Percentiles rank a stretch among this genome's conserved stretches.
These are phyloP conservation scores for Macrosoma leucophasiata DNA, from an alignment of 2,888 invertebrate genomes.

Conservation along the genomic window DNA sequence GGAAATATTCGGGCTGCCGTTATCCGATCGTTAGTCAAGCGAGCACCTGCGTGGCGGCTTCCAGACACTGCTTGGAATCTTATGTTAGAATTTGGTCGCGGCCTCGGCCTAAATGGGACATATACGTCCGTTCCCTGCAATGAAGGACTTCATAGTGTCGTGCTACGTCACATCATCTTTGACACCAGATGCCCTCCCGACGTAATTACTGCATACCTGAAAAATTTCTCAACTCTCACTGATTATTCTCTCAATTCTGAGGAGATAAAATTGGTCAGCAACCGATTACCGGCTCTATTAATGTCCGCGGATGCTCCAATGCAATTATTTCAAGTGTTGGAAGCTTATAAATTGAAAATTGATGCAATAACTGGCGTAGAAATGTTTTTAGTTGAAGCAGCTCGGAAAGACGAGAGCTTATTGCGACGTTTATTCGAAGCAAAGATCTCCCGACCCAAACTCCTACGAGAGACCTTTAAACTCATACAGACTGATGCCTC, in stretches of 20 bases:
- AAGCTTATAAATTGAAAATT: conserved; percentile 31
- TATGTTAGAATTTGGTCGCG: conserved; percentile 40
- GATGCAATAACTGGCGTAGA: conserved; percentile 29
- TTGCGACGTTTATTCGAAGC: conserved; percentile 34
- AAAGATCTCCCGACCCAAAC: conserved; percentile 37
- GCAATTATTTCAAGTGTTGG: conserved; percentile 34
- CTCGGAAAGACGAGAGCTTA: conserved; percentile 29
- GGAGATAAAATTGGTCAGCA: conserved; percentile 33
- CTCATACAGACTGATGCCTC: conserved; percentile 38
- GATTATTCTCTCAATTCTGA: conserved; percentile 36
- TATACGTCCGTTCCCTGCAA: conserved; percentile 32
- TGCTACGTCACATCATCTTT: conserved; percentile 39
- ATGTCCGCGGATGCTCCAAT: conserved; percentile 25
- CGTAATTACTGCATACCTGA: conserved; percentile 34
- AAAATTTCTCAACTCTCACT: conserved; percentile 36
- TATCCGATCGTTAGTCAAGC: conserved; percentile 49
- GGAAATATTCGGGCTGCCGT: conserved; percentile 44
- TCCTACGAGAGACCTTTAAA: conserved; percentile 37
- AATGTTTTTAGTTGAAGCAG: conserved; percentile 28
- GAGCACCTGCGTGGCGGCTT: conserved; percentile 47
- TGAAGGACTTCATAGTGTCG: conserved; percentile 50
- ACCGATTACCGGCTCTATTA: conserved; percentile 30
- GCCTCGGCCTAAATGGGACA: conserved; percentile 47
- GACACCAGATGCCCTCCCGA: conserved; percentile 22
- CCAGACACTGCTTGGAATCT: conserved; percentile 38